Base-by-base conservation (phyloP, 2,113 vertebrate genomes). In the Prietella phreatophila region DNA sequence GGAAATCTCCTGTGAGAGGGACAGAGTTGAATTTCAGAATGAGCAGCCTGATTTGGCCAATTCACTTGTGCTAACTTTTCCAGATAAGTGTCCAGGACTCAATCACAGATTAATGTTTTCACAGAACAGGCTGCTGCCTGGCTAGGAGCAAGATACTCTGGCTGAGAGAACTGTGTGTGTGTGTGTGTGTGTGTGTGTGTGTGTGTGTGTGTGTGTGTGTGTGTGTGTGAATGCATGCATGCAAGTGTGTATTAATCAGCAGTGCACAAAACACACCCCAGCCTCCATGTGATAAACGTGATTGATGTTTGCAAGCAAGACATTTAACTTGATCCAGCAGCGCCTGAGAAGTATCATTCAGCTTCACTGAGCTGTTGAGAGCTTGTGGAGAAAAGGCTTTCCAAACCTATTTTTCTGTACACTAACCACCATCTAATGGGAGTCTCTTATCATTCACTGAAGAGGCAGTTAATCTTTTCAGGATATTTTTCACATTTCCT, bases 261-360 rank as follows among this genome's bases (percentile, higher is more conserved):
- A 71, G 27, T 71, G 87, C 87, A 81, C 63, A 88, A 90, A 83
- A 88, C 87, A 88, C 84, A 81, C 85, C 83, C 86, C 81, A 90
- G 85, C 81, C 33, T 80, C 65, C 82, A 80, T 75, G 85, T 27
- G 82, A 88, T 89, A 89, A 90, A 87, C 82, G 87, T 87, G 85
- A 90, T 90, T 90, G 87, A 90, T 90, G 87, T 87, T 90, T 85
- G 89, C 82, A 84, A 89, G 87, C 87, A 76, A 87, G 82, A 87
- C 85, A 87, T 90, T 90, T 85, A 90, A 87, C 87, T 89, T 82
- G 85, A 88, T 88, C 85, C 87, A 85, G 87, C 85, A 82, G 85
- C 20, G 82, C 85, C 86, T 86, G 75, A 88, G 87, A 89, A 84
- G 63, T 87, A 89, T 90, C 87, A 90, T 87, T 90, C 88, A 85